phyloP scores from a whole-genome alignment of 2,888 invertebrate genomes.

The Daptonema setosum region DNA sequence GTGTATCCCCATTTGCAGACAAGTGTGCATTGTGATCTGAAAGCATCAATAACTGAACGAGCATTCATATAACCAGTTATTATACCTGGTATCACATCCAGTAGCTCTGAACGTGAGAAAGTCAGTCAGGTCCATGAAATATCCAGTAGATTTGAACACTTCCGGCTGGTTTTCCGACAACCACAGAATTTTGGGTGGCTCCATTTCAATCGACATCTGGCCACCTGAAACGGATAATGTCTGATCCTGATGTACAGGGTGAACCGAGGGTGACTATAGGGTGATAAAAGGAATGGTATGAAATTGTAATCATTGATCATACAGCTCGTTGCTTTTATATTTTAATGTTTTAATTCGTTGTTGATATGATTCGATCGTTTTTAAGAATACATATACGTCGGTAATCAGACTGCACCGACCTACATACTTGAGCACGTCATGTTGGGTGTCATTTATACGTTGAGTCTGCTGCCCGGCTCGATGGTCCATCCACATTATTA shows the following conservation, averaged over 20 bases:
- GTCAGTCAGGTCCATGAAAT: conserved; percentile 68
- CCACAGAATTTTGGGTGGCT: conserved; percentile 81
- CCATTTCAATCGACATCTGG: conserved; percentile 82
- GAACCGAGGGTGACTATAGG: too few species aligned
- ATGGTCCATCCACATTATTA: conserved; percentile 82
- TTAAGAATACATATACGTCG: too few species aligned
- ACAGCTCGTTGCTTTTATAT: too few species aligned
- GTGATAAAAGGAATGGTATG: too few species aligned
- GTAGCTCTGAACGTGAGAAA: conserved; percentile 80
- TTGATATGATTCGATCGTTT: too few species aligned
- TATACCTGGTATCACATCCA: conserved; percentile 39
- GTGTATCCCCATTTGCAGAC: conserved; percentile 81
- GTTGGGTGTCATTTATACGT: conserved; percentile 50
- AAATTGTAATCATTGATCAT: too few species aligned
- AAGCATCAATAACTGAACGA: conserved; percentile 5
- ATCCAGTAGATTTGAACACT: conserved; percentile 6
- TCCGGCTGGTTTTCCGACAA: conserved; percentile 40
- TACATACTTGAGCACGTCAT: conserved; percentile 56
- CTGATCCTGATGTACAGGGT: too few species aligned
- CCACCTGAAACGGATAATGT: conserved; percentile 46
- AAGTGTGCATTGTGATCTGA: conserved; percentile 64
- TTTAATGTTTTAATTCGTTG: too few species aligned
- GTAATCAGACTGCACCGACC: conserved; percentile 28
- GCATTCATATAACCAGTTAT: background rate
- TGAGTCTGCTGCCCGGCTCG: conserved; percentile 57